A percentile compares a stretch with the other conserved stretches of the same genome.
phyloP scores from a whole-genome alignment of 2,797 vertebrate species.

The Characodon lateralis region DNA sequence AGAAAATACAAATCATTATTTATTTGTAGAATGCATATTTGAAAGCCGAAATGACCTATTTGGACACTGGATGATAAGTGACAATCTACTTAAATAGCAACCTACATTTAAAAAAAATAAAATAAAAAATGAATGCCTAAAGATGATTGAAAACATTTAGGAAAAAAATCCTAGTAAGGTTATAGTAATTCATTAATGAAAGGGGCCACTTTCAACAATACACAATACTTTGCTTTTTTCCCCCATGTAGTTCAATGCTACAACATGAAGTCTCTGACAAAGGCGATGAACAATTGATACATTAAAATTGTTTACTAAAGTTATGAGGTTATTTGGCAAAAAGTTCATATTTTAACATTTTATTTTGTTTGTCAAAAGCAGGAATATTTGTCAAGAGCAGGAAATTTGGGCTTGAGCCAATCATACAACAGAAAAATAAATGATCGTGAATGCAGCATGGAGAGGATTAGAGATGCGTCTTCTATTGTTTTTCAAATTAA shows the following conservation, averaged over 20 bases:
- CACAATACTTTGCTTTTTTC: neutral
- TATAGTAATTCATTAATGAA: neutral
- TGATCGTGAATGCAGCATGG: neutral
- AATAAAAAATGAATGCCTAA: neutral
- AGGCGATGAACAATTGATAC: too few relatives aligned
- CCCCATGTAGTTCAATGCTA: neutral
- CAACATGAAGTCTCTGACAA: too few relatives aligned
- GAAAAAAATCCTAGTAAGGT: neutral
- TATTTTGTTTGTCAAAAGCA: neutral
- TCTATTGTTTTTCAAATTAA: neutral
- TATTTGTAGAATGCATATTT: too few relatives aligned
- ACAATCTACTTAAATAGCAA: too few relatives aligned
- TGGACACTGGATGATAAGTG: too few relatives aligned
- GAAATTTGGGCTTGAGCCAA: neutral
- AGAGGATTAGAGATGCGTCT: neutral
- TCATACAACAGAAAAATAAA: neutral
- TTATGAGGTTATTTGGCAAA: neutral
- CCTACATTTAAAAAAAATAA: too few relatives aligned
- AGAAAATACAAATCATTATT: too few relatives aligned
- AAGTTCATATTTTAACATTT: neutral
- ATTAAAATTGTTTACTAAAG: neutral
- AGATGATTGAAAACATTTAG: neutral
- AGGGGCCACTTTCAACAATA: neutral
- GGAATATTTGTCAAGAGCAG: neutral
- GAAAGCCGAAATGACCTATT: too few relatives aligned